Conservation (phyloP, 64 coral and sea anemone genomes). For the Actinia tenebrosa region DNA sequence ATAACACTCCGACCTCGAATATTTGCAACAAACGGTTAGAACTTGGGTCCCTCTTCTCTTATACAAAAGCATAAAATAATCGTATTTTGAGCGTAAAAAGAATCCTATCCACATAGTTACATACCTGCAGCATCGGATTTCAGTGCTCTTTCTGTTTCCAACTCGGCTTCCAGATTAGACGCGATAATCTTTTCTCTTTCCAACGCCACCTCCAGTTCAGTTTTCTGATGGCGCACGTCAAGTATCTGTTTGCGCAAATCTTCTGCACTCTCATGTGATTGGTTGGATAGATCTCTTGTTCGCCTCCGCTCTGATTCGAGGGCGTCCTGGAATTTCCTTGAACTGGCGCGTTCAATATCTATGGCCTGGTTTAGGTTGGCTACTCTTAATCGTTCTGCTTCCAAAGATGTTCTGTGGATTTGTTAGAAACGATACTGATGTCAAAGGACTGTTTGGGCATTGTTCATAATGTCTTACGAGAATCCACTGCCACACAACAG, state of each 20-base stretch:
- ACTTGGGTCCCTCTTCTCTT: no score
- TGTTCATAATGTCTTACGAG: no score
- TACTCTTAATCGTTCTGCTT: constrained; percentile 69
- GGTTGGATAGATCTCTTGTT: constrained; percentile 54
- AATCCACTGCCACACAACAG: no score
- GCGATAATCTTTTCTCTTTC: constrained; percentile 65
- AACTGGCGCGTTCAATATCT: constrained; percentile 74
- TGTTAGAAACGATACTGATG: background rate
- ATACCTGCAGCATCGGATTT: constrained; percentile 66
- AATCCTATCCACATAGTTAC: background rate
- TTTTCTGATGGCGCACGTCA: constrained; percentile 41
- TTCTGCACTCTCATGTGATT: constrained; percentile 43
- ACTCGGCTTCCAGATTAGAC: constrained; percentile 72
- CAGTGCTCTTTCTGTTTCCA: constrained; percentile 65
- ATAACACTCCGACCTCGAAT: no score
- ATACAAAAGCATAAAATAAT: no score
- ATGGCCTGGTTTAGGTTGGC: constrained; percentile 74
- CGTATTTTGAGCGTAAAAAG: no score
- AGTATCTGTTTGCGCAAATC: constrained; percentile 57
- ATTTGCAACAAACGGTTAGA: no score
- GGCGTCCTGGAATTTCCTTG: constrained; percentile 78
- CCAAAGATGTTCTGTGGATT: constrained; percentile 58
- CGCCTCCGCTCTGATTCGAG: constrained; percentile 64
- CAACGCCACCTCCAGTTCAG: constrained; percentile 59
- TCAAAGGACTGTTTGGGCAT: no score